Evolutionary conservation across 2,888 invertebrate species (phyloP), one percentile per base, ranked within the genome.

Genomic region (Myopa tessellatipennis): DNA sequence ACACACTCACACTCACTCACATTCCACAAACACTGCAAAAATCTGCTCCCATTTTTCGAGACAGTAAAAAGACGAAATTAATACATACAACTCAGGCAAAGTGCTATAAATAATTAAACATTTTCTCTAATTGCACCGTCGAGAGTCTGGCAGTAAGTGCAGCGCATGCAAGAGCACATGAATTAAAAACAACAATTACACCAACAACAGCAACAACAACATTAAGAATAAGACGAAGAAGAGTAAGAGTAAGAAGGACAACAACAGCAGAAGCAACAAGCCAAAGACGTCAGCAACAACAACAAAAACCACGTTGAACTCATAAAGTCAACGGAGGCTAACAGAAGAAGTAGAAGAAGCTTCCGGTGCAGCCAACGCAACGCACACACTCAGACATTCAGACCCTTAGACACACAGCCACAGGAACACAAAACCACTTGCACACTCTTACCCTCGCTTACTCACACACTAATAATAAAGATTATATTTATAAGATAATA

Each of bases 81-180:
- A 34, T 55, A 6, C 5, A 45, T 45, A 12, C 7, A 55, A 36
- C 14, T 34, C 34, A 0, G 14, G 4, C 52, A 34, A 36, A 55
- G 52, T 26, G 36, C 55, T n/a, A 36, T 2, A 52, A 70, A 70
- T n/a, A 52, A 55, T 70, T 70, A 55, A 55, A 70, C 52, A 36
- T 12, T 70, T 34, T 12, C 38, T 60, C 65, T 74, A 74, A 74
- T 74, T 74, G 74, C 67, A 38, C 67, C 68, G 74, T 52, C 55
- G 74, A 74, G 74, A 38, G 68, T 74, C 74, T 74, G 74, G 67
- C 74, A 55, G n/a, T 63, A 73, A 73, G 63, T 50, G 61, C 73
- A 40, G 73, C 63, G 61, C 34, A 40, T n/a, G 26, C 1, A 26
- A 2, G 26, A 26, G 26, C 26, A 26, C 26, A 61, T 73, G 36